Evolutionary conservation across 2,888 invertebrate genomes (phyloP).

Genomic region (Philaethria dido): DNA sequence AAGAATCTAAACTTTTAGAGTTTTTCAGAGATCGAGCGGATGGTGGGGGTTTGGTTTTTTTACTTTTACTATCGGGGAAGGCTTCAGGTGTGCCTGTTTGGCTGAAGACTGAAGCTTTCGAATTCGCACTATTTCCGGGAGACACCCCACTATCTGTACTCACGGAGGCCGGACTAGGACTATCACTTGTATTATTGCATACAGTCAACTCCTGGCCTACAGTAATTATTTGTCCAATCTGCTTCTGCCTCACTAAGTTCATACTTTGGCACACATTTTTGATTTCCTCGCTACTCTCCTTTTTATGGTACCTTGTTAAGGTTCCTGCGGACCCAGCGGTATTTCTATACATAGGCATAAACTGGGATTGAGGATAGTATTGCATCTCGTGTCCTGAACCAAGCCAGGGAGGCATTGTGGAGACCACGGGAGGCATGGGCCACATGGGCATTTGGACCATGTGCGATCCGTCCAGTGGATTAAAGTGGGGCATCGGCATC

Average conservation of each 20-base stretch:
- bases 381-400: constrained; percentile 74
- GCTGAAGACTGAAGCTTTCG: constrained; percentile 70
- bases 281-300: constrained; percentile 65
- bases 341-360: constrained; percentile 75
- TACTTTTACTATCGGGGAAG: constrained; percentile 62
- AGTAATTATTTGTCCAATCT: constrained; percentile 78
- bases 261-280: constrained; percentile 81
- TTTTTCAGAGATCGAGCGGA: constrained; percentile 73
- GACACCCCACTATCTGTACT: constrained; percentile 78
- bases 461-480: constrained; percentile 65
- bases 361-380: constrained; percentile 76
- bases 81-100: constrained; percentile 56
- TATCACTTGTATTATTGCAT: constrained; percentile 72
- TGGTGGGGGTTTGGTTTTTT: constrained; percentile 66
- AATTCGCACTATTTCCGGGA: constrained; percentile 72
- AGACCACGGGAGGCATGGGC: constrained; percentile 70
- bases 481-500: constrained; percentile 64
- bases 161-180: constrained; percentile 74
- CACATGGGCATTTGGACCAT: constrained; percentile 77
- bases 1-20: constrained; percentile 80
- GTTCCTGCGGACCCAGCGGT: constrained; percentile 80
- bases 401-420: constrained; percentile 71
- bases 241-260: constrained; percentile 80
- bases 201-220: constrained; percentile 76
- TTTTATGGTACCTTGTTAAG: constrained; percentile 74